Conservation (phyloP, 2,888 invertebrate genomes). For the Meliscaeva auricollis region DNA sequence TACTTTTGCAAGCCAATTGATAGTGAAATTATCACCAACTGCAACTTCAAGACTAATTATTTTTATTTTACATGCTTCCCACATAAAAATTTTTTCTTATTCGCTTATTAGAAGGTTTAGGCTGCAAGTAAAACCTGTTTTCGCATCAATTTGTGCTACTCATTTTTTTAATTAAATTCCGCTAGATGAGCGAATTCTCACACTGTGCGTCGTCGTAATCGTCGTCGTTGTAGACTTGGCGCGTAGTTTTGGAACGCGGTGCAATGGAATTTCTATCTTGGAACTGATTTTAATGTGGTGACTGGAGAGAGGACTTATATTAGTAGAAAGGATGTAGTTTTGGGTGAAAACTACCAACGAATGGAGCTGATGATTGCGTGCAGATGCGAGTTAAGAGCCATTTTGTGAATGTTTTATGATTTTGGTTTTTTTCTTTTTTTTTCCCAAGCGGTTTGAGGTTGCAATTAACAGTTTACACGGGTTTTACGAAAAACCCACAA, state of each 20-base stretch:
- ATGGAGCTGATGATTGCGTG: slow-evolving; percentile 16
- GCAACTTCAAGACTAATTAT: too few species aligned
- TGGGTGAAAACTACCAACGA: slow-evolving; percentile 9
- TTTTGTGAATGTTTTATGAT: slow-evolving; percentile 48
- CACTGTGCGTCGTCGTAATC: too few species aligned
- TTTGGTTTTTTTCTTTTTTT: neutral
- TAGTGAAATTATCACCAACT: too few species aligned
- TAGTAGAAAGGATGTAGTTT: slow-evolving; percentile 21
- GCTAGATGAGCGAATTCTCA: too few species aligned
- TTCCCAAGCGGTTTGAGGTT: slow-evolving; percentile 24
- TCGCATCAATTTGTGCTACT: too few species aligned
- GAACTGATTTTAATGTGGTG: slow-evolving; percentile 10
- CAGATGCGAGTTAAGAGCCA: slow-evolving; percentile 35
- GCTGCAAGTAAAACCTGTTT: too few species aligned
- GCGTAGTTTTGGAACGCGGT: neutral
- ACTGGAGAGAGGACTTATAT: neutral
- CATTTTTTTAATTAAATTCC: too few species aligned
- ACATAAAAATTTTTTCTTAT: too few species aligned
- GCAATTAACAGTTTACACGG: slow-evolving; percentile 31
- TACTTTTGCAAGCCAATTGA: too few species aligned
- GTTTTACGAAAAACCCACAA: neutral
- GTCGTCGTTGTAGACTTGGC: neutral
- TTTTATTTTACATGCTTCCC: too few species aligned
- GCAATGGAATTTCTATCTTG: slow-evolving; percentile 17
- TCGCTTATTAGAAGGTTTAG: too few species aligned